Evolutionary conservation across 2,888 invertebrate species (phyloP).

Genomic region (Ormyrus thymus): DNA sequence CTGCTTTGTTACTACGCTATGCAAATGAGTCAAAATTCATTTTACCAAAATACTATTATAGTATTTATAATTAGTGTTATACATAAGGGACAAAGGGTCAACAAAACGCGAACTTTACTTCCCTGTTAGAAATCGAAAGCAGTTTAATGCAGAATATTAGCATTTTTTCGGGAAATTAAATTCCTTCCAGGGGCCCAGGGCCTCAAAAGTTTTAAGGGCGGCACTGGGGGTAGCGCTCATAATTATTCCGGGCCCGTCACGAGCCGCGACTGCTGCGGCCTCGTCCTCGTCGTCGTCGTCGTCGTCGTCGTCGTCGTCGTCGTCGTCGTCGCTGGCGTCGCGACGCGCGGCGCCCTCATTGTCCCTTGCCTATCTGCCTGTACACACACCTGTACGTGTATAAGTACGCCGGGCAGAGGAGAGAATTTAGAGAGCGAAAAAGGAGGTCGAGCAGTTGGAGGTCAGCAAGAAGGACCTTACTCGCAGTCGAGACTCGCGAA

Average conservation of each 20-base stretch:
- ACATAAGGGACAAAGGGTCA: no score
- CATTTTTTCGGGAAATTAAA: no score
- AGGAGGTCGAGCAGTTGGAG: constrained; percentile 47
- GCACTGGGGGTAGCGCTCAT: constrained; percentile 61
- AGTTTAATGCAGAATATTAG: no score
- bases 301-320: constrained; percentile 21
- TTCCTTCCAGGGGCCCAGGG: no score
- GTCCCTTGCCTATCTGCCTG: constrained; percentile 40
- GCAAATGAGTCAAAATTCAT: no score
- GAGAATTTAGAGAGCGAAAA: constrained; percentile 21
- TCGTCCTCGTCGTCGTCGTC: constrained; percentile 29
- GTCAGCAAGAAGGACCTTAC: constrained; percentile 39
- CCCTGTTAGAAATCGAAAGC: no score
- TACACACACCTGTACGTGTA: background rate
- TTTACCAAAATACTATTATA: no score
- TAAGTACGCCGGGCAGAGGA: constrained; percentile 10
- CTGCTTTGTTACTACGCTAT: no score
- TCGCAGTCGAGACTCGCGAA: constrained; percentile 22
- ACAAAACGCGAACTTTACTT: no score
- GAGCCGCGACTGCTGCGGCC: constrained; percentile 11
- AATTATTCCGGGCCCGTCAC: constrained; percentile 65
- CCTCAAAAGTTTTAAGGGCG: no score
- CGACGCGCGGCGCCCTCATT: constrained; percentile 44
- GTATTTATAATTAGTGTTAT: no score
- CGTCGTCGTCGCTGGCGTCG: constrained; percentile 22